These are phyloP conservation scores for Mesopsocus fuscifrons DNA, from an alignment of 2,888 invertebrate genomes.

Conservation along the genomic window DNA sequence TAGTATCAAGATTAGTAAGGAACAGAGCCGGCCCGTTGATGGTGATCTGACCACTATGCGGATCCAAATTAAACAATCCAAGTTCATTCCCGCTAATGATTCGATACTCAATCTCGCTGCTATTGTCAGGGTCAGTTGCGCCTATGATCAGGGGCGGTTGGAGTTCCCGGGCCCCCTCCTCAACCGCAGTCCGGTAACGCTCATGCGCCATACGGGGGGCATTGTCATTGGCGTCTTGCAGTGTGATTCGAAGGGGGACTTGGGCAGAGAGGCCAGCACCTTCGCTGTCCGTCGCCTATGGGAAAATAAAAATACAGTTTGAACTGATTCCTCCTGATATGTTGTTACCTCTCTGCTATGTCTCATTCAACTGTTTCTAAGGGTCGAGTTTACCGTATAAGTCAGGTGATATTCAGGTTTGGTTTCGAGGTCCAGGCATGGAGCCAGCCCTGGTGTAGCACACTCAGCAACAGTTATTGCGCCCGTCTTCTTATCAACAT, in stretches of 20 bases:
- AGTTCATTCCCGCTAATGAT: slow-evolving; percentile 39
- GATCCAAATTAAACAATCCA: slow-evolving; percentile 48
- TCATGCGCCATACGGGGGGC: slow-evolving; percentile 62
- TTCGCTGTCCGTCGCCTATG: slow-evolving; percentile 65
- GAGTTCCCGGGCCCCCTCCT: slow-evolving; percentile 70
- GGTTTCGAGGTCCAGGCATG: slow-evolving; percentile 71
- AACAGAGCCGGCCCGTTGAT: slow-evolving; percentile 34
- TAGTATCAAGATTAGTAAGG: slow-evolving; percentile 34
- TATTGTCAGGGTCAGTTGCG: slow-evolving; percentile 63
- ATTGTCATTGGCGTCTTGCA: slow-evolving; percentile 78
- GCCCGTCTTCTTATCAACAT: slow-evolving; percentile 60
- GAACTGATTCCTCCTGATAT: slow-evolving; percentile 6
- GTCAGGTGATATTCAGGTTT: slow-evolving; percentile 65
- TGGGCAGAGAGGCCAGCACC: slow-evolving; percentile 61
- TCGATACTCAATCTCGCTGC: slow-evolving; percentile 60
- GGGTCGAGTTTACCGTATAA: too few relatives aligned
- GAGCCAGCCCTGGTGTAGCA: slow-evolving; percentile 38
- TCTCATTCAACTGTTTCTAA: too few relatives aligned
- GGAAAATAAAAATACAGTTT: slow-evolving; percentile 16
- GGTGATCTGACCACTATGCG: slow-evolving; percentile 44
- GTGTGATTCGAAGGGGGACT: slow-evolving; percentile 56
- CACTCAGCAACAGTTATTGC: slow-evolving; percentile 64
- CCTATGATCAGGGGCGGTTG: slow-evolving; percentile 46
- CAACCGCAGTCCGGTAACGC: slow-evolving; percentile 60
- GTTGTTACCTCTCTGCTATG: slow-evolving; percentile 2